Base-by-base conservation (phyloP, 2,113 vertebrate species). In the Camelus bactrianus region DNA sequence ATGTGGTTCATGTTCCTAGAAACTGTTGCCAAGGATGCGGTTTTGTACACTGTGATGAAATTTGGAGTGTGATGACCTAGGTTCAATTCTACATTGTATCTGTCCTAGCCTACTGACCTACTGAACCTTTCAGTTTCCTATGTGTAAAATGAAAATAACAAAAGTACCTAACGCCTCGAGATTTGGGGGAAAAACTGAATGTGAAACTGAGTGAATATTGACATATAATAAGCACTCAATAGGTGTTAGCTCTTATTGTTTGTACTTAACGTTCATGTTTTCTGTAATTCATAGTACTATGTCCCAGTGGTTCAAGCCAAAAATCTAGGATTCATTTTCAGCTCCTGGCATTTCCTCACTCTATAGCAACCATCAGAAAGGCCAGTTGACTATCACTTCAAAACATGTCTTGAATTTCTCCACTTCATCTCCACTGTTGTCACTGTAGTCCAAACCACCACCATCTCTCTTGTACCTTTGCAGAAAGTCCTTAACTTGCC, bases 261-360 rank as follows among this genome's bases (percentile, higher is more conserved):
- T 92, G 54, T 62, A 30, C 28, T 88, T 93, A 92, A 54, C 12
- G 10, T 35, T 7, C 30, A 0, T 56, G 26, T 77, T 4, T 38
- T 4, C 38, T 95, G 1, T 87, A 52, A 80, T 88, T 92, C 72
- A 42, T 50, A 92, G 38, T 56, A 30, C 65, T 70, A 26, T 94
- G 38, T 35, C 32, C 26, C n/a, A 58, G 14, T 86, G 85, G 38
- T 93, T 89, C 2, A 93, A 50, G 13, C 50, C 76, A 52, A 72
- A 94, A 86, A 79, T 70, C 56, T 86, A 86, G 92, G 35, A 69
- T 82, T 91, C 48, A 20, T 62, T 92, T 95, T 95, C 60, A 84
- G 11, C n/a, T 72, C 20, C 19, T 60, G 58, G 60, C 35, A 58
- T 79, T 89, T 89, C 77, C 32, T 95, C 14, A 26, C 73, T 94